A percentile compares a stretch with the other conserved stretches of the same genome.
Evolutionary conservation across 2,113 vertebrate species (phyloP).

Genomic region (Trematomus loennbergii): DNA sequence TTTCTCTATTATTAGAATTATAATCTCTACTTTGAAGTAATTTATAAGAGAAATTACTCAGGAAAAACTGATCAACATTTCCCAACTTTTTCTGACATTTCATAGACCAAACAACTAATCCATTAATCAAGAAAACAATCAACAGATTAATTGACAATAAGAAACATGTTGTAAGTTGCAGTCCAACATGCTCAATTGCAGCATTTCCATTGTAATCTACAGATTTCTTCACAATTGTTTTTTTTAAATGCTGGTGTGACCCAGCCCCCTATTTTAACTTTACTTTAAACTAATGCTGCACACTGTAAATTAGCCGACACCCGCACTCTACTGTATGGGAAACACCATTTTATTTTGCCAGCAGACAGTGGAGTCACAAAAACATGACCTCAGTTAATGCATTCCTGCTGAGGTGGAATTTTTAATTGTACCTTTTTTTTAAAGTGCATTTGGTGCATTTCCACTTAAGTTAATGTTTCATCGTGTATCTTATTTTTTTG

Average conservation of each 20-base stretch:
- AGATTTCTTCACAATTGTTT: background rate
- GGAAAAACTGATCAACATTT: too few relatives aligned
- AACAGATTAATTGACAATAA: too few relatives aligned
- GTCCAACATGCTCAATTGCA: too few relatives aligned
- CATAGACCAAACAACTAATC: too few relatives aligned
- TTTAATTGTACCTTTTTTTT: background rate
- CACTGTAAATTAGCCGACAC: background rate
- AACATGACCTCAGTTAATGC: background rate
- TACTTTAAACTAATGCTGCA: too few relatives aligned
- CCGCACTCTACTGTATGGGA: background rate
- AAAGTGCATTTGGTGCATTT: background rate
- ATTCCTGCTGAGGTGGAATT: background rate
- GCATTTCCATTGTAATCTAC: too few relatives aligned
- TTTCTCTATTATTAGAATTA: too few relatives aligned
- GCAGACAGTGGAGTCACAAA: background rate
- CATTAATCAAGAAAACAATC: too few relatives aligned
- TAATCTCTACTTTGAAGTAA: too few relatives aligned
- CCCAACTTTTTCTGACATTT: too few relatives aligned
- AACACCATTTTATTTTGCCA: background rate
- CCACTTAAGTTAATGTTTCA: background rate
- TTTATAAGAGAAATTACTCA: too few relatives aligned
- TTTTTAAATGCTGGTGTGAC: background rate
- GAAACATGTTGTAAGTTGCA: too few relatives aligned
- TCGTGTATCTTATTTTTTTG: background rate
- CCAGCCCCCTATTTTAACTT: background rate